These are phyloP conservation scores for Gymnodraco acuticeps DNA, from an alignment of 2,797 vertebrate genomes.

Conservation along the genomic window DNA sequence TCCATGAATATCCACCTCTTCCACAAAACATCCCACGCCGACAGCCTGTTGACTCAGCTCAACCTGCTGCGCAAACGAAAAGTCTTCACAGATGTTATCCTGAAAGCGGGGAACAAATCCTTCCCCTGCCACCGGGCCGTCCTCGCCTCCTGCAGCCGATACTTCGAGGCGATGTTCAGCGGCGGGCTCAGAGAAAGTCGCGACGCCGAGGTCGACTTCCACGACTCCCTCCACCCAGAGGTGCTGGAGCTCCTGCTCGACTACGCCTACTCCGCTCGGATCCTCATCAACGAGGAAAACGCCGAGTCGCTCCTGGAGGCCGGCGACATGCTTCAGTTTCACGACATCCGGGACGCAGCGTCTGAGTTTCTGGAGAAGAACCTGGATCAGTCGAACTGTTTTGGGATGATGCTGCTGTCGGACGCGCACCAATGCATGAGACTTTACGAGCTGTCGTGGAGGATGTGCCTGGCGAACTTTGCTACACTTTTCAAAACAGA, in stretches of 20 bases:
- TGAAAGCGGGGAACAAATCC: slow-evolving; percentile 83
- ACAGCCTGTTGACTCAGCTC: slow-evolving; percentile 90
- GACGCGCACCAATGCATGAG: slow-evolving; percentile 89
- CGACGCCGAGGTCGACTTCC: slow-evolving; percentile 88
- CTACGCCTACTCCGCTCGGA: slow-evolving; percentile 88
- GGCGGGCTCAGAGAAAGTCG: slow-evolving; percentile 88
- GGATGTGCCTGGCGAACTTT: slow-evolving; percentile 89
- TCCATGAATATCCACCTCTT: slow-evolving; percentile 92
- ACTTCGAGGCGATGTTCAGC: slow-evolving; percentile 91
- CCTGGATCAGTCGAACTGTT: slow-evolving; percentile 89
- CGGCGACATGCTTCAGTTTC: slow-evolving; percentile 91
- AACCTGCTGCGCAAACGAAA: slow-evolving; percentile 87
- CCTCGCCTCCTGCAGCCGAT: slow-evolving; percentile 89
- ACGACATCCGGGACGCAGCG: slow-evolving; percentile 88
- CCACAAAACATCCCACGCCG: slow-evolving; percentile 89
- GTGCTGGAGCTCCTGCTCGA: slow-evolving; percentile 90
- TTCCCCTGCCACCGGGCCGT: slow-evolving; percentile 90
- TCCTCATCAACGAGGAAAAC: slow-evolving; percentile 91
- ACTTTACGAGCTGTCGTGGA: slow-evolving; percentile 89
- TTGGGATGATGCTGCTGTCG: slow-evolving; percentile 91
- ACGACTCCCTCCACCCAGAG: slow-evolving; percentile 88
- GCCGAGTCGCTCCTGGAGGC: slow-evolving; percentile 90
- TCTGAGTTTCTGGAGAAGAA: slow-evolving; percentile 91
- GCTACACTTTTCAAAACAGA: slow-evolving; percentile 86
- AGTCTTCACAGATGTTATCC: slow-evolving; percentile 88